Percentiles rank a stretch among this genome's conserved stretches.
These are phyloP conservation scores for Ceratoteleas bidentatus DNA, from an alignment of 1,140 invertebrate species.

Conservation along the genomic window DNA sequence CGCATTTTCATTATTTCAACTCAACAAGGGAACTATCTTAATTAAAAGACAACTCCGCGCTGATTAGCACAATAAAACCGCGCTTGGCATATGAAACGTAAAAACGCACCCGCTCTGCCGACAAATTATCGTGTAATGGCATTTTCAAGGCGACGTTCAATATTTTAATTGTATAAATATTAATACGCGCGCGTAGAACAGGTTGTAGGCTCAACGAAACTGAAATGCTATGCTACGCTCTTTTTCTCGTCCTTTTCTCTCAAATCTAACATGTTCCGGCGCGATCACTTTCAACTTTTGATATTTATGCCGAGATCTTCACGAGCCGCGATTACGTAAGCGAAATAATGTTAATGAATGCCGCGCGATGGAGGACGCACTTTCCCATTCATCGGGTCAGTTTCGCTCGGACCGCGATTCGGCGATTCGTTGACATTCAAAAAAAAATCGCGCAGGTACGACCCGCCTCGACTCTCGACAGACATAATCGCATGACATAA, in stretches of 20 bases:
- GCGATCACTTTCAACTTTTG: conserved; percentile 67
- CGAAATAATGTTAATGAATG: conserved; percentile 70
- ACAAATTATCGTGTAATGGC: conserved; percentile 38
- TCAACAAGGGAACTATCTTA: too few species aligned
- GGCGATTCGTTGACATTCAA: conserved; percentile 44
- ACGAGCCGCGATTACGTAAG: conserved; percentile 65
- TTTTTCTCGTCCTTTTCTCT: conserved; percentile 27
- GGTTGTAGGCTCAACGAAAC: conserved; percentile 52
- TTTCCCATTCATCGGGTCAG: conserved; percentile 53
- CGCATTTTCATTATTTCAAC: too few species aligned
- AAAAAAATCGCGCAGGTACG: not conserved
- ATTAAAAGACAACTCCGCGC: too few species aligned
- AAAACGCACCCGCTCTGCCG: conserved; percentile 23
- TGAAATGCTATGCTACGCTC: conserved; percentile 41
- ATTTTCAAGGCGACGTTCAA: conserved; percentile 52
- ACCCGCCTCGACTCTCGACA: not conserved
- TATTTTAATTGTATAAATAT: conserved; percentile 68
- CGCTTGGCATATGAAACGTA: conserved; percentile 31
- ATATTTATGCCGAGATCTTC: conserved; percentile 66
- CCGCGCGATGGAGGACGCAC: conserved; percentile 62
- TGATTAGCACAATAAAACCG: conserved; percentile 13
- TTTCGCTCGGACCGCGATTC: conserved; percentile 19
- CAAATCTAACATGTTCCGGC: conserved; percentile 50
- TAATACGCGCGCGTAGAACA: conserved; percentile 48
- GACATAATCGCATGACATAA: conserved; percentile 3